These are phyloP conservation scores for Phyllotreta striolata DNA, from an alignment of 2,888 invertebrate species.

Conservation along the genomic window DNA sequence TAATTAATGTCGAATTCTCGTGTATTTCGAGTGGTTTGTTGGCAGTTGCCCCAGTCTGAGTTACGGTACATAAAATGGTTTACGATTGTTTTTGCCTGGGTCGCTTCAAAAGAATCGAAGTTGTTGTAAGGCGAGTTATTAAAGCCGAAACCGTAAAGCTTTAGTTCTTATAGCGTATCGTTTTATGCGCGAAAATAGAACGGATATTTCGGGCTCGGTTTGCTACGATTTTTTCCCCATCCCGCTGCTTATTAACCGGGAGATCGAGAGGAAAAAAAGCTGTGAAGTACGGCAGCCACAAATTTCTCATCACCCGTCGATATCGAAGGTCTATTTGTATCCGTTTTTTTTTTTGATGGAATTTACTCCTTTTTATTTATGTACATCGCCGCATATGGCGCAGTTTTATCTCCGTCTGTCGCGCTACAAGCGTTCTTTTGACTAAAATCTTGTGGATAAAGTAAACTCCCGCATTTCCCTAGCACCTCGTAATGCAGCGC, in stretches of 20 bases:
- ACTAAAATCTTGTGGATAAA: slow-evolving; percentile 51
- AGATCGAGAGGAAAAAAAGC: slow-evolving; percentile 31
- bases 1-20: no score
- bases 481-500: slow-evolving; percentile 55
- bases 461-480: slow-evolving; percentile 56
- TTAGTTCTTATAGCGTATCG: not conserved
- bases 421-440: slow-evolving; percentile 42
- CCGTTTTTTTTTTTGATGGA: slow-evolving; percentile 44
- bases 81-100: slow-evolving; percentile 19
- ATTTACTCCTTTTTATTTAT: slow-evolving; percentile 38
- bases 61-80: slow-evolving; percentile 35
- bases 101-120: slow-evolving; percentile 31
- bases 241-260: no score
- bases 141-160: slow-evolving; percentile 33
- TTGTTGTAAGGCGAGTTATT: slow-evolving; percentile 24
- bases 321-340: slow-evolving; percentile 46
- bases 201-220: slow-evolving; percentile 4
- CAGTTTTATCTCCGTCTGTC: slow-evolving; percentile 36
- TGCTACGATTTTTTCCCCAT: no score
- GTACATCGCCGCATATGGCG: slow-evolving; percentile 43
- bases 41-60: slow-evolving; percentile 22
- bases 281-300: slow-evolving; percentile 40
- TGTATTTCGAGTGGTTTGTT: no score
- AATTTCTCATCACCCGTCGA: slow-evolving; percentile 50
- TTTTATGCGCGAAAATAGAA: slow-evolving; percentile 4